phyloP scores from a whole-genome alignment of 2,888 invertebrate genomes.

The Strigamia crassipes region DNA sequence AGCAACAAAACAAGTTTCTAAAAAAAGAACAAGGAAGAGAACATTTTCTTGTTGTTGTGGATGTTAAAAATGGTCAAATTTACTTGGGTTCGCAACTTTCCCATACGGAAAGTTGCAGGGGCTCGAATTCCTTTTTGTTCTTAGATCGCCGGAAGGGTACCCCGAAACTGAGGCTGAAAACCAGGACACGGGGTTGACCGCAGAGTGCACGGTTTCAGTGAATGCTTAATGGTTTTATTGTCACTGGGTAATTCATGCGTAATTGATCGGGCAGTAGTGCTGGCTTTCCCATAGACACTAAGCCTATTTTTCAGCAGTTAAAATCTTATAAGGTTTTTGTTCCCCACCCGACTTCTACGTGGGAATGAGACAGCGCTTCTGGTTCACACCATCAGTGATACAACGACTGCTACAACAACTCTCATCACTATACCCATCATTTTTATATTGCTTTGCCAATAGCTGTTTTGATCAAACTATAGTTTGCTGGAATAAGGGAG shows the following conservation, averaged over 20 bases:
- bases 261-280: slow-evolving; percentile 18
- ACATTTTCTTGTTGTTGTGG: not conserved
- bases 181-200: not conserved
- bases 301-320: slow-evolving; percentile 11
- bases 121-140: not conserved
- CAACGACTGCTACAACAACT: not conserved
- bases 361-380: not conserved
- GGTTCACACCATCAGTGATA: slow-evolving; percentile 13
- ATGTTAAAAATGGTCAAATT: not conserved
- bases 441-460: not conserved
- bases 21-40: not conserved
- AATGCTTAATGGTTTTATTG: slow-evolving; percentile 6
- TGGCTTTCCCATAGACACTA: not conserved
- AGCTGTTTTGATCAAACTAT: not conserved
- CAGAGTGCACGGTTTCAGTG: slow-evolving; percentile 11
- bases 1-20: no score
- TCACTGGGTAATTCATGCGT: slow-evolving; percentile 13
- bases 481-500: not conserved
- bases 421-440: slow-evolving; percentile 1
- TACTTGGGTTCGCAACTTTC: slow-evolving; percentile 11
- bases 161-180: not conserved
- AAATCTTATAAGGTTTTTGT: slow-evolving; percentile 26
- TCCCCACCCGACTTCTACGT: not conserved
- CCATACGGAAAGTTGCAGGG: not conserved
- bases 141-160: not conserved